Percentiles rank a stretch among this genome's conserved stretches.
Conservation (phyloP, 1,140 invertebrate species). For the Aphelenchoides besseyi region DNA sequence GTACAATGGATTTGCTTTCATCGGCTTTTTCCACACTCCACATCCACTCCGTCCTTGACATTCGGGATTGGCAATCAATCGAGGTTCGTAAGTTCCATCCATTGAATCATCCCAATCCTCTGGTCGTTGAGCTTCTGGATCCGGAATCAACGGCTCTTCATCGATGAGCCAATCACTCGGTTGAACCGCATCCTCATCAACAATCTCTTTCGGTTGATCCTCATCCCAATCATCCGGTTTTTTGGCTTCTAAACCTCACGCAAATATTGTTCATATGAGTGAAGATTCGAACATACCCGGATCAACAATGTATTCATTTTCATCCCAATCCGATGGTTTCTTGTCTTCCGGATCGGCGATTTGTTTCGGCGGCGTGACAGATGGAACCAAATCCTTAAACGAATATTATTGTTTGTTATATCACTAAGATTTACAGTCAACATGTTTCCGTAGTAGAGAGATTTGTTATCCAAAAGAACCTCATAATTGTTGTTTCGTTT, state of each 20-base stretch:
- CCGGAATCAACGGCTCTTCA: conserved; percentile 81
- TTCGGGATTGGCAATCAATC: conserved; percentile 83
- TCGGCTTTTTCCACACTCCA: conserved; percentile 73
- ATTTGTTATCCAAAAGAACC: conserved; percentile 71
- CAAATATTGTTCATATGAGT: too few species aligned
- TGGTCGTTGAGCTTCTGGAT: conserved; percentile 81
- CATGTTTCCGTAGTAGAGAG: conserved; percentile 51
- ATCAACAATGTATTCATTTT: conserved; percentile 75
- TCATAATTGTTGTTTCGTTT: conserved; percentile 79
- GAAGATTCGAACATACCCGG: conserved; percentile 44
- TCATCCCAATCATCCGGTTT: conserved; percentile 59
- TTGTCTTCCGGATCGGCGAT: conserved; percentile 88
- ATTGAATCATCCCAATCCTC: conserved; percentile 89
- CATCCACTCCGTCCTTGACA: conserved; percentile 81
- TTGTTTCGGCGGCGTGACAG: conserved; percentile 89
- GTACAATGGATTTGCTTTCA: conserved; percentile 50
- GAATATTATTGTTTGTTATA: conserved; percentile 21
- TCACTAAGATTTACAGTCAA: conserved; percentile 31
- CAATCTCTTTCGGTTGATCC: conserved; percentile 46
- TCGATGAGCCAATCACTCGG: conserved; percentile 81
- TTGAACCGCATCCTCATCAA: conserved; percentile 53
- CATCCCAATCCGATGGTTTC: conserved; percentile 92
- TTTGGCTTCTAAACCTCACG: conserved; percentile 31
- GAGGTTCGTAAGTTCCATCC: conserved; percentile 96
- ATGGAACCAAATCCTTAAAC: conserved; percentile 68